These are phyloP conservation scores for Leucozona laternaria DNA, from an alignment of 2,888 invertebrate genomes.

Conservation along the genomic window DNA sequence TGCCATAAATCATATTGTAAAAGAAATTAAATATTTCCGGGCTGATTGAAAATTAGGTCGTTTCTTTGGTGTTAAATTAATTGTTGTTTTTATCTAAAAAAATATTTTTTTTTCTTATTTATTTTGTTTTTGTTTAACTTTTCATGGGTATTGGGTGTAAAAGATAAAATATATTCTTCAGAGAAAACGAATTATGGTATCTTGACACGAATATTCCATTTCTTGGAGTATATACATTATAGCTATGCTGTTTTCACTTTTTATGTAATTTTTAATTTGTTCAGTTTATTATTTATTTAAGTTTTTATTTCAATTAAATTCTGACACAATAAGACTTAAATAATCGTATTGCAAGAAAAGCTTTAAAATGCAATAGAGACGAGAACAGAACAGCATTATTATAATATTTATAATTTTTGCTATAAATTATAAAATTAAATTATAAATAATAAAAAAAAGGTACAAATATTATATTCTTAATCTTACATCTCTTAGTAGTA, in stretches of 20 bases:
- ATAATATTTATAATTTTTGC: no score
- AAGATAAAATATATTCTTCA: constrained; percentile 6
- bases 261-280: constrained; percentile 4
- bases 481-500: no score
- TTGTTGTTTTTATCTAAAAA: not conserved
- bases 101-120: not conserved
- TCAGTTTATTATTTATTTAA: no score
- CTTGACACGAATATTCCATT: constrained; percentile 45
- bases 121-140: constrained; percentile 26
- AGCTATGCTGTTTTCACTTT: constrained; percentile 58
- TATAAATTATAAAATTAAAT: no score
- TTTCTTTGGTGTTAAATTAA: constrained; percentile 36
- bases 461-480: no score
- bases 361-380: no score
- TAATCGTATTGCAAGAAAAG: no score
- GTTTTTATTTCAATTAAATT: no score
- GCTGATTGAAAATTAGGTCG: constrained; percentile 69
- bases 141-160: constrained; percentile 47
- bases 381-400: no score
- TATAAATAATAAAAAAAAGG: no score
- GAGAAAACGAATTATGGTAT: constrained; percentile 41
- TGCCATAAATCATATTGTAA: constrained; percentile 15
- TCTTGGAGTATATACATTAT: constrained; percentile 18
- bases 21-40: constrained; percentile 64
- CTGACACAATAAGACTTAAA: no score